Percentiles rank a stretch among this genome's conserved stretches.
Conservation (phyloP, 2,888 invertebrate species). For the Acronicta alni region DNA sequence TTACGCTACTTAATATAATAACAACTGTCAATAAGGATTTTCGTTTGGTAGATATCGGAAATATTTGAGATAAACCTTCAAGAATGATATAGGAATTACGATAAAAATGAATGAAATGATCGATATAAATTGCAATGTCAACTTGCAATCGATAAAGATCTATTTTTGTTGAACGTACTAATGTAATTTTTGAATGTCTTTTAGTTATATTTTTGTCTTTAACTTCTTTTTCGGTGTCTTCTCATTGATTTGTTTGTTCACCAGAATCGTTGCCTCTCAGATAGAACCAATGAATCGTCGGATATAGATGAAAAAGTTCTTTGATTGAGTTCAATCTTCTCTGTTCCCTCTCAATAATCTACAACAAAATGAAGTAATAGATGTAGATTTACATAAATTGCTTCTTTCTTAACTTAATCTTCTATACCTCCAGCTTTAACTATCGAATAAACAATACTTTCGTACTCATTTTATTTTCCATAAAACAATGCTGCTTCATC, state of each 20-base stretch:
- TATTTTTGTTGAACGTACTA: conserved; percentile 5
- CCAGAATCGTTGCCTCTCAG: too few species aligned
- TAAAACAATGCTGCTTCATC: conserved; percentile 4
- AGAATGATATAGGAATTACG: conserved; percentile 28
- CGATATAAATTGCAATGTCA: conserved; percentile 40
- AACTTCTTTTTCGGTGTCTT: too few species aligned
- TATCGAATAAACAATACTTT: background rate
- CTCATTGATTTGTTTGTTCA: too few species aligned
- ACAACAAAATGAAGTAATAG: background rate
- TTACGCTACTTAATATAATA: conserved; percentile 1
- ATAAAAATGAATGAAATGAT: conserved; percentile 37
- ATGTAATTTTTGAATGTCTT: background rate
- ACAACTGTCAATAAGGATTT: conserved; percentile 9
- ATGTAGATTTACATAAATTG: background rate
- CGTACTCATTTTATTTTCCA: background rate
- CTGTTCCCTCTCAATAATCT: background rate
- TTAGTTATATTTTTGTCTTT: background rate
- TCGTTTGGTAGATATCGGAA: conserved; percentile 24
- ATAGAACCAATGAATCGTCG: too few species aligned
- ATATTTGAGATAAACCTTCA: conserved; percentile 27
- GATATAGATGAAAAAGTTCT: too few species aligned
- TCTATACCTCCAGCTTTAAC: too few species aligned
- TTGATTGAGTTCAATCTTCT: background rate
- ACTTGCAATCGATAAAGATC: conserved; percentile 28
- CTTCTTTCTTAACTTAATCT: background rate